Conservation (phyloP, 2,888 invertebrate species). For the Cybosia mesomella region DNA sequence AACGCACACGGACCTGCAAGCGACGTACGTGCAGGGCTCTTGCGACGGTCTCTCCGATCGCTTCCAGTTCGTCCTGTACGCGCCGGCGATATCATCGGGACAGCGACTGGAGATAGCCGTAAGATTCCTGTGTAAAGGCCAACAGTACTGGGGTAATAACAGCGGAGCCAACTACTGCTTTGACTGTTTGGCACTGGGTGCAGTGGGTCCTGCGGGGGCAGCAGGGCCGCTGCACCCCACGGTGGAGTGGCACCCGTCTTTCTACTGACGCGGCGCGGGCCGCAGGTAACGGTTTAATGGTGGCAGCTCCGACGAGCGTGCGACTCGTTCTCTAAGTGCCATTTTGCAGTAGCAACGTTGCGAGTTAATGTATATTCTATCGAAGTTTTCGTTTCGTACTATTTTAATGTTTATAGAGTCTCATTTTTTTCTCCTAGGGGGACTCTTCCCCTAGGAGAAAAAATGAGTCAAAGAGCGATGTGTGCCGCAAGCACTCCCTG, state of each 20-base stretch:
- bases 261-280: conserved; percentile 80
- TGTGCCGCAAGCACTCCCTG: conserved; percentile 46
- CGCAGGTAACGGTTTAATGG: conserved; percentile 37
- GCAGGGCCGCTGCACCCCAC: conserved; percentile 74
- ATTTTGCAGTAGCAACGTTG: conserved; percentile 75
- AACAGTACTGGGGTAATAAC: conserved; percentile 98
- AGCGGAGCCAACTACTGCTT: conserved; percentile 95
- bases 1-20: conserved; percentile 93
- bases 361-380: conserved; percentile 66
- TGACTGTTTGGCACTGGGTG: conserved; percentile 91
- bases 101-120: conserved; percentile 95
- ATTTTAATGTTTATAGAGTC: conserved; percentile 56
- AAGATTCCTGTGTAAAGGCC: conserved; percentile 93
- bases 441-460: conserved; percentile 75
- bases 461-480: conserved; percentile 57
- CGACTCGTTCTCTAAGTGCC: conserved; percentile 80
- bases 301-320: conserved; percentile 65
- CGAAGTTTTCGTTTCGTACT: conserved; percentile 65
- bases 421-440: no score
- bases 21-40: conserved; percentile 93
- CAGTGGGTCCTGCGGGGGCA: conserved; percentile 61
- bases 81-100: conserved; percentile 91
- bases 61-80: conserved; percentile 93
- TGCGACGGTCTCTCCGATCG: conserved; percentile 97
- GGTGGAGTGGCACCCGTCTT: conserved; percentile 86